Percentiles rank a stretch among this genome's conserved stretches.
Conservation (phyloP, 92 coral and sea anemone genomes). For the Porites cylindrica region DNA sequence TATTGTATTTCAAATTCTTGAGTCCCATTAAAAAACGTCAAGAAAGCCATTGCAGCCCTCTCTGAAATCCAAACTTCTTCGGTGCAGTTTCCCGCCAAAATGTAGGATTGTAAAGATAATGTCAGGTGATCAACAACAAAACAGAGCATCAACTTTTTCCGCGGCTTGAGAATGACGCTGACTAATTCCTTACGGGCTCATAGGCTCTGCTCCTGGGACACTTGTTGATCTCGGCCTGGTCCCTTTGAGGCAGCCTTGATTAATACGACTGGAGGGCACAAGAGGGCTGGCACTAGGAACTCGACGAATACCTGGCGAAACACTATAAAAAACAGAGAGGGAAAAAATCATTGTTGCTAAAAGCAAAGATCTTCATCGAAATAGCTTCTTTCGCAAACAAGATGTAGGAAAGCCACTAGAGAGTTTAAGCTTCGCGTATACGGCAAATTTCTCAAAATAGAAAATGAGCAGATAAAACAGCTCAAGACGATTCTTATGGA, state of each 20-base stretch:
- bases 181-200: conserved; percentile 30
- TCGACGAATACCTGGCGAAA: conserved; percentile 64
- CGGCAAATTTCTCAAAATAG: too few relatives aligned
- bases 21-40: background rate
- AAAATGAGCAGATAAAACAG: too few relatives aligned
- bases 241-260: conserved; percentile 63
- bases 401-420: background rate
- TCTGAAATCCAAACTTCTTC: background rate
- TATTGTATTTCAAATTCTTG: background rate
- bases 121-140: background rate
- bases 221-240: conserved; percentile 72
- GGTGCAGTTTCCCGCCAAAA: background rate
- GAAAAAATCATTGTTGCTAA: background rate
- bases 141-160: background rate
- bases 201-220: conserved; percentile 48
- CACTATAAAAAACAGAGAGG: conserved; percentile 40
- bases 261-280: conserved; percentile 69
- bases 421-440: too few relatives aligned
- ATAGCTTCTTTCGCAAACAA: background rate
- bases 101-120: background rate
- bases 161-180: background rate
- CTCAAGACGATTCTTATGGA: too few relatives aligned
- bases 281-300: conserved; percentile 83
- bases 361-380: background rate
- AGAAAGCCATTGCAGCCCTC: background rate